Percentiles rank a stretch among this genome's conserved stretches.
These are phyloP conservation scores for Gymnothorax reevesii DNA, from an alignment of 2,797 vertebrate genomes.

Conservation along the genomic window DNA sequence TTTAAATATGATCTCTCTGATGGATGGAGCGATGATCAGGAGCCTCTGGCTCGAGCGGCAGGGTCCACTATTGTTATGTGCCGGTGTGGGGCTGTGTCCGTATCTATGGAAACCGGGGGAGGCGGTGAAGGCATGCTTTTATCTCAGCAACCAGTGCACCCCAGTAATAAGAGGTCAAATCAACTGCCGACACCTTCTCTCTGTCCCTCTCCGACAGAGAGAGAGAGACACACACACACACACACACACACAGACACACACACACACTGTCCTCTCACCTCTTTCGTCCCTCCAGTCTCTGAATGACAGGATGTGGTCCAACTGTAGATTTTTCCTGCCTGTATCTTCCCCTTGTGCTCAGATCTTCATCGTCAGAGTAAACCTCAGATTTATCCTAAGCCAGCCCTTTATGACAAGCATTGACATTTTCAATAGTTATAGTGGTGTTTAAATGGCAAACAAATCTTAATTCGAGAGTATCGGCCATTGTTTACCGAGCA, in stretches of 20 bases:
- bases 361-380: neutral
- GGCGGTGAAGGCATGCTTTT: constrained; percentile 85
- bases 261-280: constrained; percentile 9
- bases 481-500: neutral
- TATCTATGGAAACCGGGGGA: constrained; percentile 85
- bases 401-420: neutral
- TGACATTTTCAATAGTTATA: neutral
- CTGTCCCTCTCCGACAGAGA: constrained; percentile 27
- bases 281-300: neutral
- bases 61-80: constrained; percentile 75
- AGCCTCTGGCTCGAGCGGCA: constrained; percentile 68
- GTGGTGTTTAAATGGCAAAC: neutral
- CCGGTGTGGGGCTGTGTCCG: constrained; percentile 83
- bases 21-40: constrained; percentile 62
- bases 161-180: constrained; percentile 77
- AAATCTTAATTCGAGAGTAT: neutral
- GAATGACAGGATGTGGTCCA: neutral
- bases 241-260: constrained; percentile 22
- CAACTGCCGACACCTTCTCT: constrained; percentile 59
- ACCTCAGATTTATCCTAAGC: neutral
- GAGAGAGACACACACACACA: constrained; percentile 26
- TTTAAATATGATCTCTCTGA: constrained; percentile 74
- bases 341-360: neutral
- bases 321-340: neutral
- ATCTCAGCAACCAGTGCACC: constrained; percentile 80